Base-by-base conservation (phyloP, 2,888 invertebrate species). In the Scaptomyza reducta region DNA sequence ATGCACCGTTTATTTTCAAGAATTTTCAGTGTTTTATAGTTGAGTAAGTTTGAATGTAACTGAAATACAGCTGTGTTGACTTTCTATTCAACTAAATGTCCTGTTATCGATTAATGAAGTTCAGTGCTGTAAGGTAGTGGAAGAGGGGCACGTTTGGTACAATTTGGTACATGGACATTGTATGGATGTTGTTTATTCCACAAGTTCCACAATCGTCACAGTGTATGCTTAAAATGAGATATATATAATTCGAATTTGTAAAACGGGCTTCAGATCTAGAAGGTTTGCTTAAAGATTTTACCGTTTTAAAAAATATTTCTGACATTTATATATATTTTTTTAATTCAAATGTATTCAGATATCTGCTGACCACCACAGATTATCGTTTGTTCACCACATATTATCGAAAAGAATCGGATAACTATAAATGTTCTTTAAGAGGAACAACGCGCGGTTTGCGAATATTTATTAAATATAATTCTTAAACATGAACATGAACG, bases 1-100 rank as follows among this genome's bases (percentile, higher is more conserved):
- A 94, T 46, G 93, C 93, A 47, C 95, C 96, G 0, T 90, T 96
- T 61, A 93, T 95, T 85, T 96, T 95, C 84, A 96, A 95, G 88
- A 96, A 96, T 91, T 94, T 94, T 90, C 95, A 93, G 90, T 92
- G 93, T 72, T 92, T 93, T 81, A 92, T 95, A 65, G 90, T 95
- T 18, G 90, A 91, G 76, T 91, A 81, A 90, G 13, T 27, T 38
- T 11, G 2, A 29, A 13, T 49, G 38, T 33, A 40, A 18, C 22
- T 25, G 41, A 33, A 11, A n/a, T 16, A 16, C 0, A n/a, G 1
- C 27, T 9, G n/a, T 47, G 25, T 51, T 40, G 29, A 31, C 18
- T 38, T 25, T 42, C 6, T 35, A 31, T 16, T 2, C 18, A 31
- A 51, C 6, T 38, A 68, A 65, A 65, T 11, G 0, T 13, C 11